Conservation (phyloP, 2,113 vertebrate species). For the Crotalus viridis region DNA sequence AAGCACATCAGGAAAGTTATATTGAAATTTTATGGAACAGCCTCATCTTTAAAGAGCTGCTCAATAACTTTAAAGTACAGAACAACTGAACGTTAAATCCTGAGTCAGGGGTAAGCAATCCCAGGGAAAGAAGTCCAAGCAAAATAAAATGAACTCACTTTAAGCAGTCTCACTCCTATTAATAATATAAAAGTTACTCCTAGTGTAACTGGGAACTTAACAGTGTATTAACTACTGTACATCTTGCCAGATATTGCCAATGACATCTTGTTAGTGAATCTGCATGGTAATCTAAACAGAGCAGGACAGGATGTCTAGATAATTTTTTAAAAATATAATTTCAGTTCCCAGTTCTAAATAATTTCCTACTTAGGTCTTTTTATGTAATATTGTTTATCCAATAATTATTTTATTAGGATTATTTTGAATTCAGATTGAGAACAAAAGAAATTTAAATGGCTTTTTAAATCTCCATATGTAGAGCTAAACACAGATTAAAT, state of each 20-base stretch:
- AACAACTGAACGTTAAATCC: constrained; percentile 37
- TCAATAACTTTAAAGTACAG: constrained; percentile 27
- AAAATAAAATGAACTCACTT: neutral
- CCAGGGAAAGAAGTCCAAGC: neutral
- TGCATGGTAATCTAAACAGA: neutral
- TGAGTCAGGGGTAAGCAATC: neutral
- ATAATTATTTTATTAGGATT: neutral
- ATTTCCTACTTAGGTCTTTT: neutral
- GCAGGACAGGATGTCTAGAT: neutral
- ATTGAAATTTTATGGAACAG: constrained; percentile 28
- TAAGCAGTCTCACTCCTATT: neutral
- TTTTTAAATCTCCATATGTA: neutral
- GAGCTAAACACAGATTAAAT: neutral
- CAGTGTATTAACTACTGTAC: neutral
- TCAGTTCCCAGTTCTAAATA: neutral
- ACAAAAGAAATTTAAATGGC: neutral
- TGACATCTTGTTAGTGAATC: neutral
- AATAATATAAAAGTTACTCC: neutral
- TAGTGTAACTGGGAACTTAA: neutral
- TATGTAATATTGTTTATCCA: neutral
- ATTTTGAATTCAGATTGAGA: neutral
- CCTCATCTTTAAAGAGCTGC: constrained; percentile 36
- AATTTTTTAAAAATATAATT: neutral
- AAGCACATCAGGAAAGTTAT: constrained; percentile 43
- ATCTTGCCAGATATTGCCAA: neutral